phyloP scores from a whole-genome alignment of 37 sponge, comb jelly and placozoan genomes.

The Diacarnus erythraeanus region DNA sequence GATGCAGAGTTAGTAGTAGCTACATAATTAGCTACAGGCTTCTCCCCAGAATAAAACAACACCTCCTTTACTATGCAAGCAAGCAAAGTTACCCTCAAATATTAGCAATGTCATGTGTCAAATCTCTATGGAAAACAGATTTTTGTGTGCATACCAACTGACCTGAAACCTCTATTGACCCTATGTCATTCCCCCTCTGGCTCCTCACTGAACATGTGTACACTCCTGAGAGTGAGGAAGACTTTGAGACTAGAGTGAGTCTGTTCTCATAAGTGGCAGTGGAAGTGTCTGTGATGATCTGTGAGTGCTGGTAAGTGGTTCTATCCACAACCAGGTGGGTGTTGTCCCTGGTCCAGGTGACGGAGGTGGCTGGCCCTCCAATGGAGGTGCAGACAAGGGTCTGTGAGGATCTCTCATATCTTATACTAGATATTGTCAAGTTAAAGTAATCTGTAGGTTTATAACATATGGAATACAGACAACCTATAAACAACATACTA shows the following conservation, averaged over 20 bases:
- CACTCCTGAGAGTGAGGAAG: neutral
- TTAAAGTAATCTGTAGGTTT: too few species aligned
- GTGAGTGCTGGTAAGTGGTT: neutral
- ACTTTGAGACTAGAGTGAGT: neutral
- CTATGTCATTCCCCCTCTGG: neutral
- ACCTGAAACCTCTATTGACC: too few species aligned
- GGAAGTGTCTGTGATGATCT: conserved; percentile 4
- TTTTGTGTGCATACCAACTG: too few species aligned
- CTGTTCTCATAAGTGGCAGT: conserved; percentile 13
- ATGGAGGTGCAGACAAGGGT: conserved; percentile 23
- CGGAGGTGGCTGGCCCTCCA: conserved; percentile 17
- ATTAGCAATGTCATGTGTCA: too few species aligned
- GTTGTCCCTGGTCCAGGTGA: conserved; percentile 6
- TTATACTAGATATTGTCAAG: conserved; percentile 6
- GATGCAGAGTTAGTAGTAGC: too few species aligned
- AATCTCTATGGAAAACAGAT: too few species aligned
- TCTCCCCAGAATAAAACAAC: too few species aligned
- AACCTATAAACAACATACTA: neutral
- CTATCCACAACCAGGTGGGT: neutral
- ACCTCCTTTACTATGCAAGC: too few species aligned
- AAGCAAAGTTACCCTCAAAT: too few species aligned
- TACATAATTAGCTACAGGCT: too few species aligned
- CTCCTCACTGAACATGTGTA: neutral
- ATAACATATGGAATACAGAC: too few species aligned
- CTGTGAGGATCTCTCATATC: neutral